Evolutionary conservation across 2,888 invertebrate species (phyloP).

Genomic region (Netelia melanura): DNA sequence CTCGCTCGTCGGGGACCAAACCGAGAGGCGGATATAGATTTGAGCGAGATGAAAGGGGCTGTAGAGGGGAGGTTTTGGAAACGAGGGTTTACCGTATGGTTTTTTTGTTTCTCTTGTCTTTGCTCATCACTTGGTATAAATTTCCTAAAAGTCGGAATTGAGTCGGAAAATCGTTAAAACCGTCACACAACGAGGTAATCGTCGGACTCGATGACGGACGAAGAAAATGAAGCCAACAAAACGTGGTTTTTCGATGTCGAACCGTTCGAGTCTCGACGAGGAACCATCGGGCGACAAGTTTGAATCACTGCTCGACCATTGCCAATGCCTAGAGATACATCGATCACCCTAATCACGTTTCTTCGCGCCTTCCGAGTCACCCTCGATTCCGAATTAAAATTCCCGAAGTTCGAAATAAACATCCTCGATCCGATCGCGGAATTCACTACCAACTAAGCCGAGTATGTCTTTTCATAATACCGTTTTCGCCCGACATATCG

Average conservation of each 20-base stretch:
- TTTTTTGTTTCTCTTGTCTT: conserved; percentile 3
- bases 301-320: background rate
- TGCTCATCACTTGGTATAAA: conserved; percentile 60
- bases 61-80: conserved; percentile 58
- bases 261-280: background rate
- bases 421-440: background rate
- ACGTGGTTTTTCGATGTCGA: background rate
- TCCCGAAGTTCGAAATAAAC: background rate
- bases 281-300: background rate
- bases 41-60: conserved; percentile 65
- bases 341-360: conserved; percentile 9
- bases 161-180: conserved; percentile 17
- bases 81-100: conserved; percentile 43
- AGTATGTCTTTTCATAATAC: conserved; percentile 43
- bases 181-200: background rate
- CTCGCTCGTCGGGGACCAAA: conserved; percentile 63
- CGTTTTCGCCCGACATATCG: conserved; percentile 37
- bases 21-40: conserved; percentile 42
- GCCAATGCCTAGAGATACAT: conserved; percentile 17
- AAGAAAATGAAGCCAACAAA: background rate
- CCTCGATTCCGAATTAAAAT: background rate
- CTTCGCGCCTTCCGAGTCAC: background rate
- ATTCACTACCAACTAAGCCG: conserved; percentile 15
- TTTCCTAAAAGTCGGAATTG: conserved; percentile 41
- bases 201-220: background rate